Evolutionary conservation across 2,113 vertebrate genomes (phyloP), one percentile per base, ranked within the genome.

Genomic region (human (Homo sapiens)): DNA sequence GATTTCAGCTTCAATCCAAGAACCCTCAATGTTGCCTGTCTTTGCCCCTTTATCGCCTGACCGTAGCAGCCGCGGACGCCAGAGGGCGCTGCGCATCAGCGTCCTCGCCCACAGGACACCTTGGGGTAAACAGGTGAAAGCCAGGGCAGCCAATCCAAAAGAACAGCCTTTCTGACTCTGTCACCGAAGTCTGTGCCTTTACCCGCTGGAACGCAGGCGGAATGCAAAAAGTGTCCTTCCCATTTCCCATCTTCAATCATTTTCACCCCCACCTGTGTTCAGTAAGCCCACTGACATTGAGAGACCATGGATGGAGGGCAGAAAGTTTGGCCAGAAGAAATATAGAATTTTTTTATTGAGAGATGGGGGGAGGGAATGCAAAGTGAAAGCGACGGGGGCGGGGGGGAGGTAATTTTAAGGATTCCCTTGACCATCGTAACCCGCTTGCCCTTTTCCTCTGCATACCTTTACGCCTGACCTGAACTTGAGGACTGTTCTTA

Each of bases 1-100:
- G 64, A 59, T 68, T 89, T 87, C 80, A 93, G 90, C 72, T 96
- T 89, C 73, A 72, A 20, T 52, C 61, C 50, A 4, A 70, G 83
- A 96, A 75, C 32, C 27, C 57, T 86, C 32, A 12, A 6, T 59
- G 68, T 90, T 81, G 81, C 83, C 76, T 22, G 70, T 86, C 70
- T 80, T 93, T 55, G 93, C 89, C 81, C 92, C 78, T 96, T 93
- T 82, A 90, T 90, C 9, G 14, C 48, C 59, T 88, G 93, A 81
- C 75, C 1, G 2, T 97, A 78, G 23, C 89, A 68, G 43, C 10
- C 0, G 8, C 0, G 5, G 94, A 94, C 99, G 90, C 98, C 87
- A 97, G 99, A 98, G 98, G 98, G 98, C 98, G 98, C 98, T 98
- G 98, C 68, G 95, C 78, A 90, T 96, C 98, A 98, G 96, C 82